Percentiles rank a stretch among this genome's conserved stretches.
phyloP scores from a whole-genome alignment of 1,140 invertebrate genomes.

The Hylyphantes graminicola region DNA sequence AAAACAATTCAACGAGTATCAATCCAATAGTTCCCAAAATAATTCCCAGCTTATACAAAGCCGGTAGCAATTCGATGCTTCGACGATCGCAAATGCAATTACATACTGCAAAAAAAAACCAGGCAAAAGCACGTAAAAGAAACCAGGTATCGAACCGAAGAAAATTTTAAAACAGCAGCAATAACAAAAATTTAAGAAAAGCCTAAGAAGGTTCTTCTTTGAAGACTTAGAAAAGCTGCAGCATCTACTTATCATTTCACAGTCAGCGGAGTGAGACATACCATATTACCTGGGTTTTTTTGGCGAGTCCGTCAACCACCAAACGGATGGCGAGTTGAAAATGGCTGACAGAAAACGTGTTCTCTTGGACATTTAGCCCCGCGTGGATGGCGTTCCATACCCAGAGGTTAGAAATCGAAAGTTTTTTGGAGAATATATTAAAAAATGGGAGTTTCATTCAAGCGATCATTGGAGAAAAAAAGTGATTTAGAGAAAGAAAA shows the following conservation, averaged over 20 bases:
- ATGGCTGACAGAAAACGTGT: not conserved
- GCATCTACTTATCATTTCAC: not conserved
- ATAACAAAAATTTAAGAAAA: not conserved
- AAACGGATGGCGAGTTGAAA: not conserved
- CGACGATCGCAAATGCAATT: too few species aligned
- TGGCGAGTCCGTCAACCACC: conserved; percentile 9
- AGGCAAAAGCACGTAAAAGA: too few species aligned
- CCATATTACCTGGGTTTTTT: not conserved
- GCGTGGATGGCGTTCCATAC: not conserved
- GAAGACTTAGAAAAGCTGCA: not conserved
- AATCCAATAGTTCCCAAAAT: too few species aligned
- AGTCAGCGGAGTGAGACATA: conserved; percentile 17
- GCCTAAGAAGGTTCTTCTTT: not conserved
- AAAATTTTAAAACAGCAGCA: not conserved
- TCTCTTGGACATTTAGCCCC: conserved; percentile 8
- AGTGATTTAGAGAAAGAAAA: too few species aligned
- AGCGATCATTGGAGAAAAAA: too few species aligned
- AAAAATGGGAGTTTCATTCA: too few species aligned
- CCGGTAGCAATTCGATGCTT: too few species aligned
- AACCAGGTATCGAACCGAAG: not conserved
- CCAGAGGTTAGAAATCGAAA: too few species aligned
- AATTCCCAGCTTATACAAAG: too few species aligned
- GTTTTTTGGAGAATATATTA: too few species aligned
- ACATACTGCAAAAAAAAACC: too few species aligned
- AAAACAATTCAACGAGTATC: too few species aligned